Conservation (phyloP, 1,140 invertebrate genomes). For the Oncopodura yosiiana region DNA sequence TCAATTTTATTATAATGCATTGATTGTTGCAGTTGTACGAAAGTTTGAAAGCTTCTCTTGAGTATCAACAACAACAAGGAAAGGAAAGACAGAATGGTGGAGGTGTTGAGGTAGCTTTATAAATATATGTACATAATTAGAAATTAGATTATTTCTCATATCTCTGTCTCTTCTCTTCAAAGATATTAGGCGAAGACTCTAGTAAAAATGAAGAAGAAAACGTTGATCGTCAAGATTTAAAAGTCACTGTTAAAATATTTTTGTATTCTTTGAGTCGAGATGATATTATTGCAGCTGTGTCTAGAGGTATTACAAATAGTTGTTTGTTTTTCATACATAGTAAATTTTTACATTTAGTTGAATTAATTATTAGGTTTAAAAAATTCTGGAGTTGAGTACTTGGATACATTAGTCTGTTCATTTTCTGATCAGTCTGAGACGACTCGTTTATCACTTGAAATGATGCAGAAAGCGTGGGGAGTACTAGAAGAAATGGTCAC, state of each 20-base stretch:
- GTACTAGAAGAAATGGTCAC: constrained; percentile 59
- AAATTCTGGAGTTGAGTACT: constrained; percentile 38
- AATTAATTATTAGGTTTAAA: constrained; percentile 22
- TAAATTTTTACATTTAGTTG: background rate
- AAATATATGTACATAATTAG: background rate
- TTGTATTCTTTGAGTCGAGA: constrained; percentile 42
- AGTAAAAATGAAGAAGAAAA: constrained; percentile 32
- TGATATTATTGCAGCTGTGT: constrained; percentile 43
- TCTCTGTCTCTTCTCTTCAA: constrained; percentile 9
- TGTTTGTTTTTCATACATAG: background rate
- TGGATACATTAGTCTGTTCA: constrained; percentile 66
- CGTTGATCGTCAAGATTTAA: constrained; percentile 45
- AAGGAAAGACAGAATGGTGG: constrained; percentile 17
- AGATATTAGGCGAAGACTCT: constrained; percentile 22
- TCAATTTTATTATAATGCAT: constrained; percentile 27
- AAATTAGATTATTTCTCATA: background rate
- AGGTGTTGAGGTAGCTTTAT: constrained; percentile 22
- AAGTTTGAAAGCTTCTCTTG: constrained; percentile 51
- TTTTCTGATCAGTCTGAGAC: constrained; percentile 51
- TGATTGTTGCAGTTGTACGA: constrained; percentile 54
- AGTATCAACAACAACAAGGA: constrained; percentile 3
- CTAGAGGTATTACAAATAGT: too few relatives aligned
- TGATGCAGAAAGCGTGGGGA: constrained; percentile 61
- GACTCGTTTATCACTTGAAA: constrained; percentile 44
- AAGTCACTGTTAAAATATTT: constrained; percentile 51